phyloP scores from a whole-genome alignment of 1,140 invertebrate genomes.

The Metopolophium dirhodum region DNA sequence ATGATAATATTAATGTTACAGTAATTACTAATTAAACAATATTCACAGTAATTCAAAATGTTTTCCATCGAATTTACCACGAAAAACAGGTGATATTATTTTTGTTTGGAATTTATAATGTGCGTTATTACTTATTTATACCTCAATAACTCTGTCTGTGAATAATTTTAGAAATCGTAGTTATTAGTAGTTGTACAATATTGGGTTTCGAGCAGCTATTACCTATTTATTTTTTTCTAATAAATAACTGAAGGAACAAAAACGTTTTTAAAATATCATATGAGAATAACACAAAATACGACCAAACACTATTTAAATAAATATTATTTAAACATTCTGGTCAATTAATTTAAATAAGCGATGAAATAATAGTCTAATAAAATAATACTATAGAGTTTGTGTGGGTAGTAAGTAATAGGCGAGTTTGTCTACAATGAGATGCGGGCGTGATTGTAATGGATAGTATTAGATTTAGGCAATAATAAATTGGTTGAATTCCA shows the following conservation, averaged over 20 bases:
- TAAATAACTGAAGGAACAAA: neutral
- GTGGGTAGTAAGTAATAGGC: neutral
- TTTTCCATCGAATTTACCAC: neutral
- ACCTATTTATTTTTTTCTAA: neutral
- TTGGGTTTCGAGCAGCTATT: neutral
- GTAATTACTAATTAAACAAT: neutral
- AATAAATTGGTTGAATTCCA: conserved; percentile 25
- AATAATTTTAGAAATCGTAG: neutral
- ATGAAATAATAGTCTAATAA: conserved; percentile 17
- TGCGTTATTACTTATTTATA: neutral
- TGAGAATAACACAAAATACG: neutral
- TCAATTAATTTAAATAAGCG: neutral
- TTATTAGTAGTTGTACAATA: neutral
- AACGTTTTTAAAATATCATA: neutral
- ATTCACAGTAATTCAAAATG: neutral
- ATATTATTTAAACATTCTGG: neutral
- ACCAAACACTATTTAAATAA: neutral
- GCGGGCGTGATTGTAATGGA: neutral
- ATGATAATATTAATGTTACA: neutral
- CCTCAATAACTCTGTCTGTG: neutral
- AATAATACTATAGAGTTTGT: neutral
- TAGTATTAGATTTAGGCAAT: conserved; percentile 5
- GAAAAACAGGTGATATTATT: neutral
- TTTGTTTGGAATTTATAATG: neutral
- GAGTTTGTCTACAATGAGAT: neutral